phyloP scores from a whole-genome alignment of 2,113 vertebrate genomes.

The Stomatorhinus ivindoensis region DNA sequence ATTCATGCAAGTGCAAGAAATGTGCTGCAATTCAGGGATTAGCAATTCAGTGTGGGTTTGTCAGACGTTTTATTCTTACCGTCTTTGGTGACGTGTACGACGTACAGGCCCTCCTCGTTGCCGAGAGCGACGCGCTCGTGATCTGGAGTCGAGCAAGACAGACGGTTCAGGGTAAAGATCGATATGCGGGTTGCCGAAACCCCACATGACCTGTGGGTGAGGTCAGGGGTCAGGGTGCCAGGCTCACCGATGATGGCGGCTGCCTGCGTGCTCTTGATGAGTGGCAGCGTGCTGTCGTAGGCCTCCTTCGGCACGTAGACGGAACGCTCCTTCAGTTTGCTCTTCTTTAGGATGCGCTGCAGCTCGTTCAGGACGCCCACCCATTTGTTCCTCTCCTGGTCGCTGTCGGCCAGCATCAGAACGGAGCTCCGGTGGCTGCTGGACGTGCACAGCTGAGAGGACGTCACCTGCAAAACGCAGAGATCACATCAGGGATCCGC shows the following conservation, averaged over 20 bases:
- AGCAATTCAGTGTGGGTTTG: no score
- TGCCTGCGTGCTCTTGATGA: conserved; percentile 96
- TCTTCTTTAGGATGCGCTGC: conserved; percentile 92
- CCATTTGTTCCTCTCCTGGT: conserved; percentile 93
- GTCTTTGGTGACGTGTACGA: conserved; percentile 95
- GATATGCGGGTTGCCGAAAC: not conserved
- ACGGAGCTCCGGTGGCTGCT: conserved; percentile 84
- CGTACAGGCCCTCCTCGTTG: conserved; percentile 93
- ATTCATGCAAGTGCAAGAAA: not conserved
- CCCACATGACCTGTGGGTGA: not conserved
- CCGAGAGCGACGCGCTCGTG: conserved; percentile 93
- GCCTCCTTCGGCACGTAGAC: conserved; percentile 96
- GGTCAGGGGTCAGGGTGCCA: not conserved
- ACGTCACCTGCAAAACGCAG: conserved; percentile 72
- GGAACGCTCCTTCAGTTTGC: conserved; percentile 93
- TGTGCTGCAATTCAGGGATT: not conserved
- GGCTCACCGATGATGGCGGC: conserved; percentile 80
- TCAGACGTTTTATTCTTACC: conserved; percentile 62
- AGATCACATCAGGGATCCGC: not conserved
- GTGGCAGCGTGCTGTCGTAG: conserved; percentile 91
- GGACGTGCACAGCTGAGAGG: conserved; percentile 82
- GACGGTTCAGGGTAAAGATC: not conserved
- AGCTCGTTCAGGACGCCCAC: conserved; percentile 86
- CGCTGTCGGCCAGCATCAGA: conserved; percentile 88
- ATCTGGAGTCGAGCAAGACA: conserved; percentile 58